Conservation (phyloP, 2,113 vertebrate species). For the Aphyosemion australe region DNA sequence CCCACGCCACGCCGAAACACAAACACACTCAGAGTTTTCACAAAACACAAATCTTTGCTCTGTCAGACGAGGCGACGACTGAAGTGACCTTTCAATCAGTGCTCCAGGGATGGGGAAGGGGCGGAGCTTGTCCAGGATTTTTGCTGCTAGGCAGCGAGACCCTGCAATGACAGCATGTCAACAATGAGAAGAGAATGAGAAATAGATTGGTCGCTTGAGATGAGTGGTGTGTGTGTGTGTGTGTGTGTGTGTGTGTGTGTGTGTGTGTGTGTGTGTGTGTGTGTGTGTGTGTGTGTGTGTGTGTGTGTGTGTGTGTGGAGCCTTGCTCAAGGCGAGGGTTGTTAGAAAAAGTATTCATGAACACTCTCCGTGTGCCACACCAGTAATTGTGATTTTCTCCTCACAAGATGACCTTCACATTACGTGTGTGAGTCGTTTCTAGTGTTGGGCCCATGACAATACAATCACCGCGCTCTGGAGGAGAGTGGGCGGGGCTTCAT, state of each 20-base stretch:
- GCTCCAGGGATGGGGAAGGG: constrained; percentile 38
- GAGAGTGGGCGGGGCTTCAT: constrained; percentile 1
- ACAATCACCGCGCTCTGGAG: constrained; percentile 7
- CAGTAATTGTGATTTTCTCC: constrained; percentile 1
- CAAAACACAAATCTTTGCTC: constrained; percentile 58
- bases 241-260: too few relatives aligned
- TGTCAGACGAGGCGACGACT: constrained; percentile 53
- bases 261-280: neutral
- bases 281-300: neutral
- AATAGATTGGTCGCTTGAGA: constrained; percentile 55
- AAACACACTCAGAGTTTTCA: constrained; percentile 25
- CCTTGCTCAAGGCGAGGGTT: neutral
- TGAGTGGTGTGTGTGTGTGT: constrained; percentile 19
- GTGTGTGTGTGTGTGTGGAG: too few relatives aligned
- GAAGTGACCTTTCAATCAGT: constrained; percentile 73
- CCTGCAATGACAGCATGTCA: constrained; percentile 63
- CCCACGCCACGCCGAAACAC: constrained; percentile 29
- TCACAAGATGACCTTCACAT: constrained; percentile 22
- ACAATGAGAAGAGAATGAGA: constrained; percentile 64
- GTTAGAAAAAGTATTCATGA: neutral
- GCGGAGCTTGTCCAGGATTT: constrained; percentile 42
- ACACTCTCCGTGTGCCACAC: constrained; percentile 7
- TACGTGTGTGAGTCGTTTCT: constrained; percentile 10
- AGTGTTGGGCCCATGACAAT: neutral
- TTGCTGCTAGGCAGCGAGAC: constrained; percentile 67